These are phyloP conservation scores for Lochmaea capreae DNA, from an alignment of 2,888 invertebrate species.

Conservation along the genomic window DNA sequence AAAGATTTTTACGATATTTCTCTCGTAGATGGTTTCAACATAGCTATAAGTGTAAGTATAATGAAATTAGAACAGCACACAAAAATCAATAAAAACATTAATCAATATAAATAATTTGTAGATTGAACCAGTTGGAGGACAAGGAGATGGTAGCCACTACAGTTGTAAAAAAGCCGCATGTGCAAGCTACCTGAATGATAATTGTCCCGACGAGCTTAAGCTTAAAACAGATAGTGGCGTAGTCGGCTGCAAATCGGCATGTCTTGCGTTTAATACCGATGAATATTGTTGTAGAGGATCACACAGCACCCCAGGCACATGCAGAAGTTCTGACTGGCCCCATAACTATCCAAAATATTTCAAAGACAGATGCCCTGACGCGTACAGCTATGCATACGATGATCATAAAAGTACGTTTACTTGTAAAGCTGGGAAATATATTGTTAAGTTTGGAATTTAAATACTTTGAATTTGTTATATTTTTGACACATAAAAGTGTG, in stretches of 20 bases:
- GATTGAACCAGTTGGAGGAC: constrained; percentile 56
- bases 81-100: no score
- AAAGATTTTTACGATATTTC: constrained; percentile 68
- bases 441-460: constrained; percentile 55
- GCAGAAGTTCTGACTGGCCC: constrained; percentile 59
- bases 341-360: constrained; percentile 63
- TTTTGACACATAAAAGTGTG: neutral
- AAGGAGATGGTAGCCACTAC: constrained; percentile 56
- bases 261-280: constrained; percentile 65
- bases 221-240: constrained; percentile 51
- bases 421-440: constrained; percentile 60
- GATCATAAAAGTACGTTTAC: constrained; percentile 67
- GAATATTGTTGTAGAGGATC: constrained; percentile 66
- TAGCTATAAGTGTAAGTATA: constrained; percentile 56
- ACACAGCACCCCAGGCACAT: constrained; percentile 63
- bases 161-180: constrained; percentile 62
- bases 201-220: constrained; percentile 62
- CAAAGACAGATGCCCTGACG: constrained; percentile 67
- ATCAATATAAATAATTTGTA: constrained; percentile 38
- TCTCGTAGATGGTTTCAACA: constrained; percentile 68
- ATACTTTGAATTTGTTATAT: neutral
- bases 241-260: constrained; percentile 67
- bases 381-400: constrained; percentile 70
- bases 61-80: neutral
- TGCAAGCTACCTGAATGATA: constrained; percentile 57